Base-by-base conservation (phyloP, 1,140 invertebrate species). In the Drosophila prosaltans region DNA sequence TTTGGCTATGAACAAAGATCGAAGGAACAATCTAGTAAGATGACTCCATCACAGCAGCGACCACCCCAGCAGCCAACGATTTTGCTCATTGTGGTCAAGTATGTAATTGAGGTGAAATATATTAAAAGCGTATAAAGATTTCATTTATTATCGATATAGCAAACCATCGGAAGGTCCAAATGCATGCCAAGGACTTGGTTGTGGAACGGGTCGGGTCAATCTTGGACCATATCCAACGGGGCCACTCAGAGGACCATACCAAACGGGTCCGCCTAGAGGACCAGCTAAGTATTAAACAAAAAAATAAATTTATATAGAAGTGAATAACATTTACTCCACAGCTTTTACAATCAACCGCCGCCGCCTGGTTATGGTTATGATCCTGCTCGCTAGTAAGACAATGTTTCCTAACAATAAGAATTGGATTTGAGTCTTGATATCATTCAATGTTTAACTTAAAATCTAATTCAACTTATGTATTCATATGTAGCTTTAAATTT, bases 71-170 rank as follows among this genome's bases (percentile, higher is more conserved):
- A 43, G 11, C 39, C 59, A 24, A 62, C 59, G 2, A 62, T 62
- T 24, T 62, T 62, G 59, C 40, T 62, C 1, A 28, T 62, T 41
- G 59, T 62, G 26, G 59, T 62, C 40, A 62, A 62, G 59, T 62
- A 26, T 43, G 59, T n/a, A 26, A 1, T 3, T 10, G 2, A 51
- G 7, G 0, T 16, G 8, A 7, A 2, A 21, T 21, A 0, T 5
- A 26, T 26, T 2, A 10, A 51, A 24, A 10, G 2, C 11, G 21
- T 5, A 8, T 61, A n/a, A 24, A 41, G 10, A 21, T 24, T n/a
- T 21, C 0, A 16, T 32, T 28, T 8, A 3, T 21, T 24, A 41
- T 24, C 2, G 36, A 24, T n/a, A 11, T 43, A 71, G 61, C n/a
- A 71, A 65, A 21, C 40, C 61, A 2, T 8, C 39, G 5, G 40